phyloP scores from a whole-genome alignment of 2,113 vertebrate genomes.

The Plecotus auritus region DNA sequence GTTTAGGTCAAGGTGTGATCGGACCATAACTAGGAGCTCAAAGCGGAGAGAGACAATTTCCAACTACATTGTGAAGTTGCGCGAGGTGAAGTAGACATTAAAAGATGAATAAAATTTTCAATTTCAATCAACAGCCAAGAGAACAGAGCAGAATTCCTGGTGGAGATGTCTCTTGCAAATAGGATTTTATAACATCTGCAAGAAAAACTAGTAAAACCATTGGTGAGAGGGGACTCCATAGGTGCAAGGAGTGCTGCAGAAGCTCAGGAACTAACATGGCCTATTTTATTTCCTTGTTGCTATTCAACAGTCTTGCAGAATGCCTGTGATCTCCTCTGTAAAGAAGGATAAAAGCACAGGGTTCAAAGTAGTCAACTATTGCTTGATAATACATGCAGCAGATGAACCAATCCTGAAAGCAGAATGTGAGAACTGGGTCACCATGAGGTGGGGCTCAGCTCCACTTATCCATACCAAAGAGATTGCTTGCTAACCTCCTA shows the following conservation, averaged over 20 bases:
- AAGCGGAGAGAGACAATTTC: background rate
- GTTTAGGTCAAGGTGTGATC: background rate
- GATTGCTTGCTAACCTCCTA: background rate
- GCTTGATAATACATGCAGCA: background rate
- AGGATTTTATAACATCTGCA: background rate
- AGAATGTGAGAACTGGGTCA: background rate
- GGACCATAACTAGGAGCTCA: background rate
- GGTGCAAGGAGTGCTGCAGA: background rate
- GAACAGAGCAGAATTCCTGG: background rate
- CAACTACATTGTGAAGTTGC: background rate
- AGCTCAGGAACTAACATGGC: background rate
- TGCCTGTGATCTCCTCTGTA: background rate
- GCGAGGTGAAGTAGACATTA: background rate
- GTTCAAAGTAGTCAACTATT: background rate
- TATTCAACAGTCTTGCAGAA: background rate
- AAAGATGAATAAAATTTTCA: background rate
- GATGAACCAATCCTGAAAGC: background rate
- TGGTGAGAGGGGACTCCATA: too few species aligned
- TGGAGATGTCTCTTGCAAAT: background rate
- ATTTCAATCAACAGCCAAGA: background rate
- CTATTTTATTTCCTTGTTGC: background rate
- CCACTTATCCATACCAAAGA: background rate
- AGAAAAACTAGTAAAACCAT: background rate
- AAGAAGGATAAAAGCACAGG: background rate
- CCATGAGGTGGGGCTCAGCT: background rate